Evolutionary conservation across 2,888 invertebrate genomes (phyloP), one percentile per base, ranked within the genome.

Genomic region (Tinea trinotella): DNA sequence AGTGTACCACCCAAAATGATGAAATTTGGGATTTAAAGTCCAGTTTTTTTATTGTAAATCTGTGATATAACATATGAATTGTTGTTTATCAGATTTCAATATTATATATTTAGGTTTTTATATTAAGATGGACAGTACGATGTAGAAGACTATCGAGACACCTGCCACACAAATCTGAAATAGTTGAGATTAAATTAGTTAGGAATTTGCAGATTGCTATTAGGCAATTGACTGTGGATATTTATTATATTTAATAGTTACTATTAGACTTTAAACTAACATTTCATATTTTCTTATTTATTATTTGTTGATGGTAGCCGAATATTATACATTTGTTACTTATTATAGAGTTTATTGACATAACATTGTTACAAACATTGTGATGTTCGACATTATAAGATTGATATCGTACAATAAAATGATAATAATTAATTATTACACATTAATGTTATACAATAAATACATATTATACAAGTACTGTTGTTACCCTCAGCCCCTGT

Each of bases 81-180:
- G 69, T 68, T 62, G 63, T 71, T 73, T 56, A 59, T 64, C 66
- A 61, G 68, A 70, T 81, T 76, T 61, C 72, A 70, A 50, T 24
- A 46, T 18, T 46, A 19, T 18, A 46, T 40, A 40, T 10, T 4
- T 44, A 44, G 15, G 6, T 40, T 40, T 30, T 20, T 48, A 40
- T 59, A 59, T 62, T 77, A 82, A 76, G 81, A 83, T 83, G 78
- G 75, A 78, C 70, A 80, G 83, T 84, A 84, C 84, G 84, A 83
- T 84, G 13, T 76, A 76, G 63, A 66, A 66, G 71, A 58, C 70
- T 71, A 74, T 70, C 66, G 40, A 72, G 66, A 74, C 85, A 85
- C 83, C 78, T 84, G 85, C 85, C 83, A 85, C 85, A 84, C 85
- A 84, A 83, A 80, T 53, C 53, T 53, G n/a, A n/a, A n/a, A n/a